Evolutionary conservation across 30 jellyfish, hydroid and myxozoan species (phyloP).

Genomic region (Mastigias papua): DNA sequence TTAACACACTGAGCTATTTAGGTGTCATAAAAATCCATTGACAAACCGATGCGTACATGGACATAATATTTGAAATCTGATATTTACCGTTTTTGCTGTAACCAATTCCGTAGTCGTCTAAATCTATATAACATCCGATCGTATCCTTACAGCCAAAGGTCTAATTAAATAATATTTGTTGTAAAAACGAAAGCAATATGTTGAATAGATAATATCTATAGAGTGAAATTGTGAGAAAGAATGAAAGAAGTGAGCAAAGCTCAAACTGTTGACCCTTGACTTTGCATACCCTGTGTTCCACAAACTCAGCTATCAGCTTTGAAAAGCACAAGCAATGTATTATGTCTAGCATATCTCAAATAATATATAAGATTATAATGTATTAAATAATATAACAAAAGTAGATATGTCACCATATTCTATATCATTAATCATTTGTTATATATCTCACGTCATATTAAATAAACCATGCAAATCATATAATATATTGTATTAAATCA

Average conservation of each 20-base stretch:
- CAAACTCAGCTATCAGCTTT: not conserved
- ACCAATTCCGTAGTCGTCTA: slow-evolving; percentile 80
- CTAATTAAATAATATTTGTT: slow-evolving; percentile 38
- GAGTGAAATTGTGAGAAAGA: not conserved
- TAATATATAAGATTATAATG: not conserved
- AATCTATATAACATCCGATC: slow-evolving; percentile 91
- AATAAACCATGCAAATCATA: too few species aligned
- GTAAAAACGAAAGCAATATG: not conserved
- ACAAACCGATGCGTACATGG: not conserved
- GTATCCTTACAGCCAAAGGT: slow-evolving; percentile 95
- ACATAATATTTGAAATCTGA: not conserved
- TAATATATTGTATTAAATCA: too few species aligned
- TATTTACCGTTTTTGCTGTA: slow-evolving; percentile 93
- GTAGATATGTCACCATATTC: too few species aligned
- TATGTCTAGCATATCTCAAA: not conserved
- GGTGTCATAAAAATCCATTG: not conserved
- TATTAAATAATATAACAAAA: too few species aligned
- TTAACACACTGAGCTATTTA: not conserved
- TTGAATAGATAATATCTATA: too few species aligned
- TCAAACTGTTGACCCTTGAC: not conserved
- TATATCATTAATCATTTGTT: too few species aligned
- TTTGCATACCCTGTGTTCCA: not conserved
- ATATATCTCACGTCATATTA: too few species aligned
- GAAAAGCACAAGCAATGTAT: not conserved
- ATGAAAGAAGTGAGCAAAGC: too few species aligned